Percentiles rank a stretch among this genome's conserved stretches.
These are phyloP conservation scores for Phengaris arion DNA, from an alignment of 2,888 invertebrate species.

Conservation along the genomic window DNA sequence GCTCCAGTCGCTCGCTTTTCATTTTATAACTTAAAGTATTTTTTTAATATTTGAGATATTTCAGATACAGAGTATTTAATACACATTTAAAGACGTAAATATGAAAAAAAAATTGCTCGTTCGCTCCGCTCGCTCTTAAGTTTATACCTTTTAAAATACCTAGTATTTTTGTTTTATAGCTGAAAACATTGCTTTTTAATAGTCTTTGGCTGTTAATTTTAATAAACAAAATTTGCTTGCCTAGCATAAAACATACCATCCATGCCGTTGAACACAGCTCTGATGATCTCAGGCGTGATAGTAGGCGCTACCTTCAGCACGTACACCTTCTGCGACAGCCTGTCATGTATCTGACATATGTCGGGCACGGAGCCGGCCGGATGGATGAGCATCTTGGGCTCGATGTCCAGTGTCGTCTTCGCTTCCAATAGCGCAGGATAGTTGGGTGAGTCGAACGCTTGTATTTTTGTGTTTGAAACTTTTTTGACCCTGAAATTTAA, in stretches of 20 bases:
- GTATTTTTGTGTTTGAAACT: constrained; percentile 84
- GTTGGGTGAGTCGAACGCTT: constrained; percentile 94
- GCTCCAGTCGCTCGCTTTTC: too few species aligned
- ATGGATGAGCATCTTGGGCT: constrained; percentile 77
- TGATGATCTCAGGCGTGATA: constrained; percentile 88
- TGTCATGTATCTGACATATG: constrained; percentile 85
- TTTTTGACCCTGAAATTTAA: constrained; percentile 83
- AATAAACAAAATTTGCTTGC: background rate
- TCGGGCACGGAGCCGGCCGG: constrained; percentile 64
- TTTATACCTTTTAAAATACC: too few species aligned
- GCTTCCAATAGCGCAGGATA: constrained; percentile 86
- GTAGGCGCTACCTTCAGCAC: constrained; percentile 94
- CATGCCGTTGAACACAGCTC: constrained; percentile 85
- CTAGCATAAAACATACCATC: constrained; percentile 52
- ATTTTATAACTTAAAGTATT: too few species aligned
- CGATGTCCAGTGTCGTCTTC: constrained; percentile 83
- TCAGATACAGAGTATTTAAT: too few species aligned
- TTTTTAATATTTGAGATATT: too few species aligned
- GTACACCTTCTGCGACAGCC: constrained; percentile 90
- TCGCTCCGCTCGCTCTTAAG: too few species aligned
- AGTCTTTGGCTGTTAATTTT: too few species aligned
- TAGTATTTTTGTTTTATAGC: too few species aligned
- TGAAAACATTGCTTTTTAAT: too few species aligned
- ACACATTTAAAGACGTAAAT: too few species aligned
- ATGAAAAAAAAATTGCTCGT: too few species aligned